phyloP scores from a whole-genome alignment of 2,888 invertebrate species.

The Rotaria macrura region DNA sequence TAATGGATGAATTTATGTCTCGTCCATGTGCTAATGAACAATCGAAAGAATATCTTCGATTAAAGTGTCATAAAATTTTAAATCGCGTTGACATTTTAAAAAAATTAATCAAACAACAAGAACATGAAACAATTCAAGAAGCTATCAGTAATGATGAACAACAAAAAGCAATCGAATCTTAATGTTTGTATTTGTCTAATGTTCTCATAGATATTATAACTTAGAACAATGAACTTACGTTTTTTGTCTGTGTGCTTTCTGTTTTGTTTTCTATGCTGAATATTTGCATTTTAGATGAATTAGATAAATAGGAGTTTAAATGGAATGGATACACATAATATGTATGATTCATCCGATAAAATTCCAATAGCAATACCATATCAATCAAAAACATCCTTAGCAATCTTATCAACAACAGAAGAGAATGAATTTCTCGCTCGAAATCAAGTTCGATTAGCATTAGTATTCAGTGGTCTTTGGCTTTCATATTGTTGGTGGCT shows the following conservation, averaged over 20 bases:
- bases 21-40: neutral
- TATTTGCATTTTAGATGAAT: neutral
- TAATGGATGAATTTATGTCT: constrained; percentile 21
- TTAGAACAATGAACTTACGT: too few relatives aligned
- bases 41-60: constrained; percentile 1
- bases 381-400: neutral
- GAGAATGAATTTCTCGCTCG: neutral
- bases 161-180: neutral
- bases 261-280: neutral
- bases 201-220: neutral
- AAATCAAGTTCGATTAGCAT: neutral
- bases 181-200: neutral
- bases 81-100: constrained; percentile 4
- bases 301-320: neutral
- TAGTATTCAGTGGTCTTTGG: neutral
- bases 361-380: neutral
- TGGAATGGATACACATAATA: neutral
- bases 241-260: neutral
- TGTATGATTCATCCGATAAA: neutral
- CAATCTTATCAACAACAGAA: neutral
- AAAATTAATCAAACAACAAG: constrained; percentile 19
- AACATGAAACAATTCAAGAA: neutral
- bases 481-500: constrained; percentile 3
- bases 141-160: neutral
- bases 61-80: constrained; percentile 3